phyloP scores from a whole-genome alignment of 1,140 invertebrate species.

The Dinoponera quadriceps region DNA sequence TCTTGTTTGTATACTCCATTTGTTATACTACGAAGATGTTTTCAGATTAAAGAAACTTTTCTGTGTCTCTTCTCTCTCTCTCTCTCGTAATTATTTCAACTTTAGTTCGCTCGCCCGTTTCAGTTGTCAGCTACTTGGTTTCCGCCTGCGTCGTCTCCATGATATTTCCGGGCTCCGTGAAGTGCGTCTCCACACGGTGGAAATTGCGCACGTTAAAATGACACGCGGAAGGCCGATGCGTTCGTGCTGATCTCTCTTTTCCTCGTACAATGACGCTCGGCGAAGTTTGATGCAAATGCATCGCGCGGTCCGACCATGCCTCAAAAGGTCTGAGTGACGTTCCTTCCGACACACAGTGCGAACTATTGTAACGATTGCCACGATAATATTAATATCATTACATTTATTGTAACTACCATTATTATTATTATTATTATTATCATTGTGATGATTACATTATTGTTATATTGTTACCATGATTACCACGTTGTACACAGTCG shows the following conservation, averaged over 20 bases:
- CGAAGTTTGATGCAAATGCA: neutral
- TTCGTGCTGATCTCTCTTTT: neutral
- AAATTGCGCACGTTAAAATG: neutral
- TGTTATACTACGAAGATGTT: neutral
- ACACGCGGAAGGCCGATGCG: neutral
- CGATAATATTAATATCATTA: slow-evolving; percentile 77
- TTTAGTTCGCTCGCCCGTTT: neutral
- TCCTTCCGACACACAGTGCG: slow-evolving; percentile 63
- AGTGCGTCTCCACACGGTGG: too few relatives aligned
- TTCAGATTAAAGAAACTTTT: neutral
- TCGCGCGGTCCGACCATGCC: slow-evolving; percentile 58
- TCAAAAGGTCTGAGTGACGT: slow-evolving; percentile 67
- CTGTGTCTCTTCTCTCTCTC: neutral
- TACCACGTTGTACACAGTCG: slow-evolving; percentile 36
- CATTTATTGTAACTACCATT: slow-evolving; percentile 69
- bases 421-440: slow-evolving; percentile 64
- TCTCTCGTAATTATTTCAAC: slow-evolving; percentile 1
- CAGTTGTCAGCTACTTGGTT: too few relatives aligned
- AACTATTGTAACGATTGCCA: slow-evolving; percentile 70
- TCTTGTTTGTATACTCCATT: neutral
- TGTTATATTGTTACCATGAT: slow-evolving; percentile 71
- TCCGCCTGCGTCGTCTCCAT: too few relatives aligned
- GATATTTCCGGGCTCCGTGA: too few relatives aligned
- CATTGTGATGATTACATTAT: slow-evolving; percentile 50
- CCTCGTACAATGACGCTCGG: neutral